Evolutionary conservation across 2,888 invertebrate species (phyloP).

Genomic region (Steinernema hermaphroditum): DNA sequence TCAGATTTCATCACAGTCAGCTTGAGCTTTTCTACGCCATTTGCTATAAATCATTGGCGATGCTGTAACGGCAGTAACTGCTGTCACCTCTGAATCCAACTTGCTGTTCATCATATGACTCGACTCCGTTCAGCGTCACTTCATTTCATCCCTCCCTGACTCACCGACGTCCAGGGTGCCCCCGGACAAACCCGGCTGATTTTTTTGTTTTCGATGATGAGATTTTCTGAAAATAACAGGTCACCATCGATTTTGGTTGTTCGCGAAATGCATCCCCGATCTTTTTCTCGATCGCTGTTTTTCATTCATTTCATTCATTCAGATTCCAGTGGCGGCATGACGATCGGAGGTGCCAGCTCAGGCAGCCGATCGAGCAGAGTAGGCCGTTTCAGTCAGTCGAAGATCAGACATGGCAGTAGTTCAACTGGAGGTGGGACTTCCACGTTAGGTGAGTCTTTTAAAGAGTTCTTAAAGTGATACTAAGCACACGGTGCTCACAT

Average conservation of each 20-base stretch:
- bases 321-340: slow-evolving; percentile 30
- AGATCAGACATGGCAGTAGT: slow-evolving; percentile 43
- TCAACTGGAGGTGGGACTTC: slow-evolving; percentile 35
- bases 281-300: background rate
- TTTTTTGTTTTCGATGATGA: no score
- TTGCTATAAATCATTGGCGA: slow-evolving; percentile 17
- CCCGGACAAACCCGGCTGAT: background rate
- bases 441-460: slow-evolving; percentile 19
- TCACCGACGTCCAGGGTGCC: background rate
- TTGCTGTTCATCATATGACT: slow-evolving; percentile 25
- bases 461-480: background rate
- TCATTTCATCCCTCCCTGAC: background rate
- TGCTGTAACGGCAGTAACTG: slow-evolving; percentile 16
- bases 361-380: slow-evolving; percentile 44
- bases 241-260: no score
- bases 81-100: slow-evolving; percentile 2
- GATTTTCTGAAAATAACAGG: no score
- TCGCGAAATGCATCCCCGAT: background rate
- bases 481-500: background rate
- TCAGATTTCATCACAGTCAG: slow-evolving; percentile 18
- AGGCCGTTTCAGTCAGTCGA: slow-evolving; percentile 41
- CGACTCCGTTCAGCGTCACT: background rate
- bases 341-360: slow-evolving; percentile 39
- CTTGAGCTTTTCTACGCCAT: background rate
- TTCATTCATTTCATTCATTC: background rate